Evolutionary conservation across 2,888 invertebrate species (phyloP), one percentile per base, ranked within the genome.

Genomic region (Pherbina coryleti): DNA sequence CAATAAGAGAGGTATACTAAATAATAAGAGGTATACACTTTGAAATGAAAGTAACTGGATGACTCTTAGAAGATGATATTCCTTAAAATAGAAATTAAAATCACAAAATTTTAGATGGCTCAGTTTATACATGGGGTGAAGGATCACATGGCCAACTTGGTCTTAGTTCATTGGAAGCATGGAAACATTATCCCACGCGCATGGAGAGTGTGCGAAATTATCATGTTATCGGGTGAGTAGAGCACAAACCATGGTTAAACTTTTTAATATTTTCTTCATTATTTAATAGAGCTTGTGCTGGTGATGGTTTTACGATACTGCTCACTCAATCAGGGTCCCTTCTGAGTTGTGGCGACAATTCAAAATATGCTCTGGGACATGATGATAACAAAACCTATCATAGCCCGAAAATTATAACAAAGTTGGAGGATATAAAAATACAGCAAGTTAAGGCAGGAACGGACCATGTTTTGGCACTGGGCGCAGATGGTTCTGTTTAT

Each of bases 91-190:
- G n/a, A 19, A 19, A 22, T 55, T 22, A 44, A 19, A 1, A 55
- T 0, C 55, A 55, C 8, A 34, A 4, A 37, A 66, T 37, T 71
- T n/a, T 34, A 88, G 93, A 94, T 85, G 91, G 91, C 28, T 89
- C 92, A 53, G 93, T 93, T 2, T 94, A 92, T 85, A 91, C 92
- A 0, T 95, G 94, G 94, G 95, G 95, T 22, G 92, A 92, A 84
- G 93, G 93, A 25, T 87, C 89, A 8, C 90, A 91, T 83, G 94
- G 94, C 0, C 94, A 95, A 85, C 88, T 95, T 67, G 94, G 93
- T 0, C 90, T 91, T 57, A 91, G 91, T 31, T 88, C 90, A 7
- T 82, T 90, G 9, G 90, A 91, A 80, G 86, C 89, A 3, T 92
- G 91, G 90, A 90, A 91, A 78, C 90, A 91, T 66, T 91, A 91